Conservation (phyloP, 2,888 invertebrate species). For the Dione vanillae region DNA sequence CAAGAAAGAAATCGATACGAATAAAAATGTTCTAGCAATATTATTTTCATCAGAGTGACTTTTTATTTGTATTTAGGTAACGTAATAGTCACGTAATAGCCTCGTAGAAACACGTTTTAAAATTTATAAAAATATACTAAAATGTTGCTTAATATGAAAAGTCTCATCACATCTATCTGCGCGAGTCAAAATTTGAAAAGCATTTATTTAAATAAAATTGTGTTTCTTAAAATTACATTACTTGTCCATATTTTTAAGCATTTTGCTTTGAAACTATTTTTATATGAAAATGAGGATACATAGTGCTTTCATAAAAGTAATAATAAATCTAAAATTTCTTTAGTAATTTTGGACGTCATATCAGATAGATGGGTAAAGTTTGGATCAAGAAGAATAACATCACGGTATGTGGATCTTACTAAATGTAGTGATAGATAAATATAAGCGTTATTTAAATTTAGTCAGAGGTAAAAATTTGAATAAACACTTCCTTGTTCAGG, state of each 20-base stretch:
- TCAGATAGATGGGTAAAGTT: not conserved
- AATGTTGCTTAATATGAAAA: not conserved
- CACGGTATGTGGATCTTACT: not conserved
- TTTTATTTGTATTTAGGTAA: no score
- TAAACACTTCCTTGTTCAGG: conserved; percentile 4
- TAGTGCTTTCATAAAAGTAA: not conserved
- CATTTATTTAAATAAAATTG: no score
- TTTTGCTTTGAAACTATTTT: no score
- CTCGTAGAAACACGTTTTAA: not conserved
- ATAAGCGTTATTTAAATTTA: no score
- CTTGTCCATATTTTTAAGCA: no score
- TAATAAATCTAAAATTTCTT: not conserved
- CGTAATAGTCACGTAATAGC: no score
- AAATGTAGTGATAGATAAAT: not conserved
- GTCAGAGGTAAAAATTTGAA: not conserved
- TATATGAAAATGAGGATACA: not conserved
- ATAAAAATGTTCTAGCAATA: no score
- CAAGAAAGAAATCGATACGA: no score
- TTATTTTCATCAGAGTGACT: no score
- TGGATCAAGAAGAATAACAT: not conserved
- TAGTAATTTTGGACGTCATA: not conserved
- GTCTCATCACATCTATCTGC: not conserved
- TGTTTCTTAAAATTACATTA: no score
- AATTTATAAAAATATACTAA: not conserved
- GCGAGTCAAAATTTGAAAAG: no score